Conservation (phyloP, 64 coral and sea anemone species). For the Stylophora pistillata region DNA sequence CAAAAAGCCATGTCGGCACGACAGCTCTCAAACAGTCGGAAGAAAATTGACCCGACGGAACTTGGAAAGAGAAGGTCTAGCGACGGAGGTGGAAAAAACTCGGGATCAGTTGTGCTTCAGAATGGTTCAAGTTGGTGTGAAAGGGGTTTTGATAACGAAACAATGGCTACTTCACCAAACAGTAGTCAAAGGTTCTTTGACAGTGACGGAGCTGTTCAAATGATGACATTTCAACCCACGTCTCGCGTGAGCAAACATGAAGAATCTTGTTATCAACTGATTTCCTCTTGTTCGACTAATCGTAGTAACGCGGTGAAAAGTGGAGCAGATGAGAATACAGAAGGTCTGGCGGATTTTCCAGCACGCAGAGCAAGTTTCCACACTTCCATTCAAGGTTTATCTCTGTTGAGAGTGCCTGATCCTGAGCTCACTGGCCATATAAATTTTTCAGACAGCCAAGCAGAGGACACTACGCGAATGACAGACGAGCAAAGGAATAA, state of each 20-base stretch:
- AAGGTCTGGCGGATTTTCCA: background rate
- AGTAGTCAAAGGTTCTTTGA: background rate
- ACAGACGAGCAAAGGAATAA: background rate
- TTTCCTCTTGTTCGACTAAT: background rate
- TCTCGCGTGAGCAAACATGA: background rate
- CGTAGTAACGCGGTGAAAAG: background rate
- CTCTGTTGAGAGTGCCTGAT: background rate
- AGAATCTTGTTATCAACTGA: background rate
- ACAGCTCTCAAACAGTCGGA: background rate
- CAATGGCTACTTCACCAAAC: background rate
- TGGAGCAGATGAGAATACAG: background rate
- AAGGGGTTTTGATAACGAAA: background rate
- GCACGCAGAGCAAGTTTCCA: background rate
- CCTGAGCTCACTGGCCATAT: background rate
- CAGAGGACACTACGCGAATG: background rate
- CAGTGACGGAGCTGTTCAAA: background rate
- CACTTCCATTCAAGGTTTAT: background rate
- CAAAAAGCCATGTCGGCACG: background rate
- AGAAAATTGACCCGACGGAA: background rate
- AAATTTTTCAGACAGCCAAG: conserved; percentile 26
- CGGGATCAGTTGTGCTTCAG: background rate
- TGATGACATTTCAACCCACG: background rate
- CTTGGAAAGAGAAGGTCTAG: background rate
- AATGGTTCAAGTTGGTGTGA: background rate
- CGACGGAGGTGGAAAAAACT: background rate